Evolutionary conservation across 2,888 invertebrate species (phyloP).

Genomic region (Micoletzkya japonica): DNA sequence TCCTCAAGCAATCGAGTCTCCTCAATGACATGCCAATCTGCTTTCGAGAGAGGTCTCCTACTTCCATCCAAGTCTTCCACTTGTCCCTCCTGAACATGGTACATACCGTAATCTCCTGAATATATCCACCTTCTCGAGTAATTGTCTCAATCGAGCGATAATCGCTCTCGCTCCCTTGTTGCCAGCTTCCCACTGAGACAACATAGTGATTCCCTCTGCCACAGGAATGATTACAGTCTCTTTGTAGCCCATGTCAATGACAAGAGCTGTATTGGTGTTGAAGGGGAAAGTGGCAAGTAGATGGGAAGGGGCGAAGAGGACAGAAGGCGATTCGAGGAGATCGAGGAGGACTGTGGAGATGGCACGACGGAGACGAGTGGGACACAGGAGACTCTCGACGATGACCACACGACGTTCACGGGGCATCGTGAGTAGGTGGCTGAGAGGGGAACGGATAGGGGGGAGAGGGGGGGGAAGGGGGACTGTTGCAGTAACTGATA

Average conservation of each 20-base stretch:
- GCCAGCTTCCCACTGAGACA: constrained; percentile 80
- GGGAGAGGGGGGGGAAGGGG: no score
- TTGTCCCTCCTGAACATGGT: constrained; percentile 33
- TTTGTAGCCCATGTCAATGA: constrained; percentile 83
- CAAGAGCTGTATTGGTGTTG: constrained; percentile 80
- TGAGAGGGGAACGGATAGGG: constrained; percentile 65
- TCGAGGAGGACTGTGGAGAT: constrained; percentile 69
- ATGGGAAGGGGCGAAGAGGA: constrained; percentile 83
- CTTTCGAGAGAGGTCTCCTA: constrained; percentile 30
- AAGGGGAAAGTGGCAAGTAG: constrained; percentile 81
- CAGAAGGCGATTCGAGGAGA: constrained; percentile 71
- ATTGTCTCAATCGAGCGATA: constrained; percentile 32
- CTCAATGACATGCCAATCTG: constrained; percentile 30
- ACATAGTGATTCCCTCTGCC: constrained; percentile 82
- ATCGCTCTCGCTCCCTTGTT: constrained; percentile 67
- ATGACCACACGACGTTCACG: constrained; percentile 89
- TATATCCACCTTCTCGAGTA: constrained; percentile 31
- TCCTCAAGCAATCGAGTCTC: constrained; percentile 21
- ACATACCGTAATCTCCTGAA: background rate
- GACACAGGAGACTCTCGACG: constrained; percentile 85
- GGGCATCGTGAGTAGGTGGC: constrained; percentile 85
- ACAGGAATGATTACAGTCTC: constrained; percentile 72
- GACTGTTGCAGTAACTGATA: no score
- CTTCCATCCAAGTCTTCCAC: constrained; percentile 35
- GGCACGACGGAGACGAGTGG: constrained; percentile 80